Evolutionary conservation across 2,888 invertebrate species (phyloP).

Genomic region (Xanthia togata): DNA sequence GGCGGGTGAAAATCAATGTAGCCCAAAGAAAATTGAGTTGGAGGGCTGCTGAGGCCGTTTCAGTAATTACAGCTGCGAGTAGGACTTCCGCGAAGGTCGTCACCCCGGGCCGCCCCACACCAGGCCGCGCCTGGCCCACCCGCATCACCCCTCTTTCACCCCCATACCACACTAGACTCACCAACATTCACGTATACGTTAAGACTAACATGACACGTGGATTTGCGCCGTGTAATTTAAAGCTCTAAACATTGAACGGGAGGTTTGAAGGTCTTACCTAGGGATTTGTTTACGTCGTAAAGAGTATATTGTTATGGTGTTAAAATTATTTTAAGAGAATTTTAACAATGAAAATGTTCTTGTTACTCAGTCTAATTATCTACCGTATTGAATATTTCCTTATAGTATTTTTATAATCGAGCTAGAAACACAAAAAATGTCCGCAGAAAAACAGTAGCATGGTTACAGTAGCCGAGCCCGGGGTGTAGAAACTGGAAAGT

Average conservation of each 20-base stretch:
- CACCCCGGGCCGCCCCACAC: constrained; percentile 61
- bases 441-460: constrained; percentile 30
- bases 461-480: constrained; percentile 32
- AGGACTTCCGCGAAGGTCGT: constrained; percentile 80
- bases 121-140: constrained; percentile 19
- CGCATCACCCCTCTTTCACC: constrained; percentile 32
- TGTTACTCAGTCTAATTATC: neutral
- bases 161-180: constrained; percentile 56
- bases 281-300: constrained; percentile 26
- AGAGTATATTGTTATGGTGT: neutral
- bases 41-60: constrained; percentile 71
- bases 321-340: neutral
- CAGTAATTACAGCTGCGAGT: constrained; percentile 77
- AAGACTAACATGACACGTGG: constrained; percentile 50
- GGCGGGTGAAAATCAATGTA: constrained; percentile 67
- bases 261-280: constrained; percentile 30
- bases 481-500: constrained; percentile 53
- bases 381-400: neutral
- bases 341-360: neutral
- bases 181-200: constrained; percentile 45
- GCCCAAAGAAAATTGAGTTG: constrained; percentile 72
- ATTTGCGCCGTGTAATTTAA: constrained; percentile 40
- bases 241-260: constrained; percentile 40
- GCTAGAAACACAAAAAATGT: constrained; percentile 3
- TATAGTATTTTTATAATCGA: neutral